A percentile compares a stretch with the other conserved stretches of the same genome.
Evolutionary conservation across 2,113 vertebrate species (phyloP).

Genomic region (Phaetusa simplex): DNA sequence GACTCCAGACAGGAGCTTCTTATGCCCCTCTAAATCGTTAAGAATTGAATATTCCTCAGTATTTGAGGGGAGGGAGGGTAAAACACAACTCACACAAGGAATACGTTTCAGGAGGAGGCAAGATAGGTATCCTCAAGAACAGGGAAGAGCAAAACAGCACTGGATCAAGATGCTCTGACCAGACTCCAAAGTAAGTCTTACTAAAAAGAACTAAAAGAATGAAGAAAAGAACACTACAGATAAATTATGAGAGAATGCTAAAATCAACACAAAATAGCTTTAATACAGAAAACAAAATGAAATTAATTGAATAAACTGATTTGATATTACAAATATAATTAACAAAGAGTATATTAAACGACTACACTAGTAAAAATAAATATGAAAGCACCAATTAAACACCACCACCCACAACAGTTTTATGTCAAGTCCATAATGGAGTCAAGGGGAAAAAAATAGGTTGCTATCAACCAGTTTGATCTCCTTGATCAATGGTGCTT

Average conservation of each 20-base stretch:
- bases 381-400: neutral
- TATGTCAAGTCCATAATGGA: neutral
- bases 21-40: neutral
- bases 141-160: neutral
- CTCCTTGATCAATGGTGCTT: neutral
- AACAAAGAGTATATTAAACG: neutral
- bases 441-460: neutral
- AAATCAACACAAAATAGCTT: neutral
- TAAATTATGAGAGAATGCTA: neutral
- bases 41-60: neutral
- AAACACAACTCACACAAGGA: neutral
- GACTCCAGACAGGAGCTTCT: neutral
- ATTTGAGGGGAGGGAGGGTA: neutral
- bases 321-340: neutral
- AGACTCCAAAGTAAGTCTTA: neutral
- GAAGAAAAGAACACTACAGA: neutral
- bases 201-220: neutral
- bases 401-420: neutral
- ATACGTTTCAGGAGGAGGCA: neutral
- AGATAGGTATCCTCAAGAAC: neutral
- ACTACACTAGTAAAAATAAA: neutral
- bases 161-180: neutral
- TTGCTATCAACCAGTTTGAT: neutral
- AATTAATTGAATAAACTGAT: neutral
- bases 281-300: neutral